Percentiles rank a stretch among this genome's conserved stretches.
Conservation (phyloP, 2,888 invertebrate genomes). For the Epiblema foenella region DNA sequence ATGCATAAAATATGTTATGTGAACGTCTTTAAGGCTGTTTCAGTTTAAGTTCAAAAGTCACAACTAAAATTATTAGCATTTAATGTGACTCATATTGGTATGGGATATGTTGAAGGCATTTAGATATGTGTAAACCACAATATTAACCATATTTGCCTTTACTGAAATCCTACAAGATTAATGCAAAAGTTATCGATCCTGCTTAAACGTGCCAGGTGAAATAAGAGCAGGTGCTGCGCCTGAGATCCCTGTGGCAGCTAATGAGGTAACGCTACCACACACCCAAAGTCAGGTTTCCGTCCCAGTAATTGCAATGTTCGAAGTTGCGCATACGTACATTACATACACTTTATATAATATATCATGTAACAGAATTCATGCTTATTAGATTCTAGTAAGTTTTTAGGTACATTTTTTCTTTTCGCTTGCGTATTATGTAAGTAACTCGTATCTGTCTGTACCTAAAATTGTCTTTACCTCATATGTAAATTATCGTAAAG, state of each 20-base stretch:
- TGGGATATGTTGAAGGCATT: no score
- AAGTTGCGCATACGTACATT: background rate
- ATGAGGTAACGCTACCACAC: slow-evolving; percentile 12
- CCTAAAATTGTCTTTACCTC: no score
- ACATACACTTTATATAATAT: background rate
- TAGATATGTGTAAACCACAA: no score
- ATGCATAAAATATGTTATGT: background rate
- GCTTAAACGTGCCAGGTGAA: background rate
- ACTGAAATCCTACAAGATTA: background rate
- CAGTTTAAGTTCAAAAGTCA: no score
- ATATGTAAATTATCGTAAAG: no score
- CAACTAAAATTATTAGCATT: no score
- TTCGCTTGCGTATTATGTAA: no score
- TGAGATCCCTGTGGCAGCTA: background rate
- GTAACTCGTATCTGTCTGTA: no score
- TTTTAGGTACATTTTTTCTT: no score
- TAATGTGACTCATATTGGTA: no score
- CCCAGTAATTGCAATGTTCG: slow-evolving; percentile 2
- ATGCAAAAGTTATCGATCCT: background rate
- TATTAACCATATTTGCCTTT: no score
- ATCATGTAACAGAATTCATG: background rate
- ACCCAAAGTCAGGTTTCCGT: slow-evolving; percentile 8
- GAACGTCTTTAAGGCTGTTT: no score
- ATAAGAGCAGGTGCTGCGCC: background rate
- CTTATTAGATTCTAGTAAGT: background rate